These are phyloP conservation scores for Thymallus thymallus DNA, from an alignment of 2,113 vertebrate genomes.

Conservation along the genomic window DNA sequence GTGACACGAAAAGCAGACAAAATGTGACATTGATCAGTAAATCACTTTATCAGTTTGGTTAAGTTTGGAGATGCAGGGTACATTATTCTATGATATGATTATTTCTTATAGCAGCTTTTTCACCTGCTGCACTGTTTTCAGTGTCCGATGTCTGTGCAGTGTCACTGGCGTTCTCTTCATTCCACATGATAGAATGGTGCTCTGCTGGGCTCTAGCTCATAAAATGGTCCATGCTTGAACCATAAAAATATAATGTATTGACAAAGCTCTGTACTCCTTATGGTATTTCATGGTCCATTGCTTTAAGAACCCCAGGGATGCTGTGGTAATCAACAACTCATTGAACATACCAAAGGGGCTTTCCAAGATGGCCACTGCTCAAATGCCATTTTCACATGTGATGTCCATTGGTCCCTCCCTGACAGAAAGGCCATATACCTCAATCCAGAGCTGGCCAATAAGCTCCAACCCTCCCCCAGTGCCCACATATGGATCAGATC, in stretches of 20 bases:
- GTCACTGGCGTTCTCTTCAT: neutral
- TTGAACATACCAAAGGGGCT: neutral
- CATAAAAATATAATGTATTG: neutral
- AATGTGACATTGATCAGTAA: neutral
- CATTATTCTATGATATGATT: no score
- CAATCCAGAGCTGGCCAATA: neutral
- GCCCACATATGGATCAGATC: no score
- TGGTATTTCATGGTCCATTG: neutral
- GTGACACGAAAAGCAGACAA: neutral
- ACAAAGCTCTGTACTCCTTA: neutral
- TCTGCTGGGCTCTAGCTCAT: neutral
- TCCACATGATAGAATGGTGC: neutral
- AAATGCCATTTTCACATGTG: neutral
- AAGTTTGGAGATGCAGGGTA: no score
- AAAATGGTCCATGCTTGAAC: neutral
- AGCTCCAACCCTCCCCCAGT: no score
- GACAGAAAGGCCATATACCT: slow-evolving; percentile 6
- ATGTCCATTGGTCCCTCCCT: neutral
- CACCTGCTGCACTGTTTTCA: neutral
- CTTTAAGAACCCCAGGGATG: slow-evolving; percentile 1
- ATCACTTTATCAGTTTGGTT: neutral
- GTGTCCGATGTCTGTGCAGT: neutral
- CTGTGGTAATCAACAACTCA: neutral
- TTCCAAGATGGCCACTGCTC: neutral
- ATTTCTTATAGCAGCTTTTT: no score